Evolutionary conservation across 2,797 vertebrate species (phyloP), one percentile per base, ranked within the genome.

Genomic region (Craterocephalus amniculus): DNA sequence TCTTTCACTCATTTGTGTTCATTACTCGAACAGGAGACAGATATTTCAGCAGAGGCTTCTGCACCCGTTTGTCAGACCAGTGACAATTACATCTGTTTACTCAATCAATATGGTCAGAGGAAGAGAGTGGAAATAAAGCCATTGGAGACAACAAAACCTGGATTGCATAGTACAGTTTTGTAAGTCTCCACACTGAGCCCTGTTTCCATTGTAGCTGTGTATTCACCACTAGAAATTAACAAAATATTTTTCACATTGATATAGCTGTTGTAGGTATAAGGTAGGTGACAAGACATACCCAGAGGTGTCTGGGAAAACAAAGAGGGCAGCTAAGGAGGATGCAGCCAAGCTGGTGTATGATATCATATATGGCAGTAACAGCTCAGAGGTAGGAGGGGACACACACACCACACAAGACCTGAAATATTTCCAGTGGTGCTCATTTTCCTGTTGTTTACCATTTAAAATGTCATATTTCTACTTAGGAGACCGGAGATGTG

Each of bases 261-360:
- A 26, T 43, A 89, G 88, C 20, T 52, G 38, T 22, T 92, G 87
- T 73, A 70, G 26, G 20, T 93, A 85, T 73, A 7, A 76, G 2
- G 77, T 89, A 38, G 88, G 36, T 10, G 72, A 60, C 6, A 79
- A 31, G 57, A 66, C 86, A 68, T 93, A 84, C 57, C 91, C 83
- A n/a, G 38, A 48, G 24, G 88, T 61, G 29, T 78, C 5, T 40
- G 89, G 87, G 2, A 79, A 54, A 70, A 84, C 43, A 0, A 91
- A 71, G 55, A 91, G 70, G 38, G 87, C 92, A 13, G 92, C 91
- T 0, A 95, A 93, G 60, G 90, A 92, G 67, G 66, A 85, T 36
- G 91, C 92, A 60, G 94, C 94, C 12, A 89, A 61, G 52, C 58
- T 83, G 34, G 92, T 86, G 22, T 83, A 90, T 80, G n/a, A 87